Evolutionary conservation across 1,140 invertebrate species (phyloP).

Genomic region (Diachasma alloeum): DNA sequence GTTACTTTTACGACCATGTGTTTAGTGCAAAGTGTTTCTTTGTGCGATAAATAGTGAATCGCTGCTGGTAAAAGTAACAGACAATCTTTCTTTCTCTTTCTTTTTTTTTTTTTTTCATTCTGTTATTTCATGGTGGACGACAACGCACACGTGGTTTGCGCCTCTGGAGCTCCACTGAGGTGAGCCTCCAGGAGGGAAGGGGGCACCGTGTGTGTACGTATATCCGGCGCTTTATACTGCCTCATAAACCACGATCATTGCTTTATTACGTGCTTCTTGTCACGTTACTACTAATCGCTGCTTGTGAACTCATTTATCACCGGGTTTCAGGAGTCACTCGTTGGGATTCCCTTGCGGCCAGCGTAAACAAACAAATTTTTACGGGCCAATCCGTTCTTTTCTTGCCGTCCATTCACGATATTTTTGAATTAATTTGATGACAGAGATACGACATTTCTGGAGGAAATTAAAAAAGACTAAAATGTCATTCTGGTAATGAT

Average conservation of each 20-base stretch:
- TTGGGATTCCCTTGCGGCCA: not conserved
- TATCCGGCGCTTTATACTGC: conserved; percentile 45
- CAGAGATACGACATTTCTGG: no score
- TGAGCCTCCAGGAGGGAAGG: conserved; percentile 24
- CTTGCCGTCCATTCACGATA: not conserved
- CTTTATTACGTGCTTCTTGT: conserved; percentile 57
- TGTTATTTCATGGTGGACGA: not conserved
- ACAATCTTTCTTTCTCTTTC: not conserved
- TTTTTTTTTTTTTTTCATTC: not conserved
- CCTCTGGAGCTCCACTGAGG: not conserved
- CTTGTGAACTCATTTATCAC: conserved; percentile 59
- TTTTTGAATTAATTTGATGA: no score
- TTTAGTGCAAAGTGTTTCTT: conserved; percentile 44
- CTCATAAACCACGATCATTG: conserved; percentile 63
- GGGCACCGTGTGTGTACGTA: conserved; percentile 31
- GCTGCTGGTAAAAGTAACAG: not conserved
- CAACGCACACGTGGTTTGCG: not conserved
- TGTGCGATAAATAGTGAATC: conserved; percentile 42
- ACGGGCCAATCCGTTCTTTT: no score
- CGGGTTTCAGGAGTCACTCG: conserved; percentile 25
- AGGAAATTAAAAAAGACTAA: no score
- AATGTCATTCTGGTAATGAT: no score
- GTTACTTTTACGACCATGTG: conserved; percentile 44
- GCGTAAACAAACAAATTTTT: no score
- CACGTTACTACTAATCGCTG: conserved; percentile 58